Evolutionary conservation across 92 coral and sea anemone species (phyloP).

Genomic region (Zoanthus sociatus): DNA sequence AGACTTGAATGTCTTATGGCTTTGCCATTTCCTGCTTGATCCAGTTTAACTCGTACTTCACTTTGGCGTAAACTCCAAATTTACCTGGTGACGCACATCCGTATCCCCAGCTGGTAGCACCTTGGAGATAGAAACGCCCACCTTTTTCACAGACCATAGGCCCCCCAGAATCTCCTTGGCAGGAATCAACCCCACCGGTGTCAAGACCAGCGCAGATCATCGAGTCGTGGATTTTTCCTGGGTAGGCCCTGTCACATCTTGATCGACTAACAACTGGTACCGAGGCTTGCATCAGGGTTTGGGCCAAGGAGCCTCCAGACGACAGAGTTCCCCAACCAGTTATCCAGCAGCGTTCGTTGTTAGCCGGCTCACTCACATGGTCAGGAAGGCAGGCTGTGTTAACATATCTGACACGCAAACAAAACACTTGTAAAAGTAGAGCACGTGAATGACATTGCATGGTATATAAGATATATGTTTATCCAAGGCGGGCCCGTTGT

Average conservation of each 20-base stretch:
- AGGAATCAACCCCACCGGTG: constrained; percentile 76
- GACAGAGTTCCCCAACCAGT: constrained; percentile 91
- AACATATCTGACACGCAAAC: constrained; percentile 42
- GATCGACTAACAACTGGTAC: constrained; percentile 19
- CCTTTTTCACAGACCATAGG: constrained; percentile 58
- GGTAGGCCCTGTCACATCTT: constrained; percentile 69
- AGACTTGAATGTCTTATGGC: not conserved
- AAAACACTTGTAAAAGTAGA: too few relatives aligned
- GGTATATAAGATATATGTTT: too few relatives aligned
- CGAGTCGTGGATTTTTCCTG: constrained; percentile 67
- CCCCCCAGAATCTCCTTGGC: constrained; percentile 60
- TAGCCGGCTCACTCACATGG: constrained; percentile 58
- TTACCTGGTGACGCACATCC: constrained; percentile 77
- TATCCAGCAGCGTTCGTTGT: constrained; percentile 70
- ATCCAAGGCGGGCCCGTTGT: too few relatives aligned
- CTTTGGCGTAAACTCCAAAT: constrained; percentile 79
- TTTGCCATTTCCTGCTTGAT: constrained; percentile 14
- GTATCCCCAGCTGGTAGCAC: constrained; percentile 81
- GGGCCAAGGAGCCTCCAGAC: constrained; percentile 67
- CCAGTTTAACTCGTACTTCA: constrained; percentile 34
- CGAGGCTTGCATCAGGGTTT: constrained; percentile 61
- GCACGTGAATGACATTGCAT: too few relatives aligned
- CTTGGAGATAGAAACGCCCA: constrained; percentile 70
- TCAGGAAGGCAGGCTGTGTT: constrained; percentile 80
- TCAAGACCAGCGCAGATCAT: constrained; percentile 25